Percentiles rank a stretch among this genome's conserved stretches.
phyloP scores from a whole-genome alignment of 1,140 invertebrate genomes.

The Pseudomyrmex flavicornis region DNA sequence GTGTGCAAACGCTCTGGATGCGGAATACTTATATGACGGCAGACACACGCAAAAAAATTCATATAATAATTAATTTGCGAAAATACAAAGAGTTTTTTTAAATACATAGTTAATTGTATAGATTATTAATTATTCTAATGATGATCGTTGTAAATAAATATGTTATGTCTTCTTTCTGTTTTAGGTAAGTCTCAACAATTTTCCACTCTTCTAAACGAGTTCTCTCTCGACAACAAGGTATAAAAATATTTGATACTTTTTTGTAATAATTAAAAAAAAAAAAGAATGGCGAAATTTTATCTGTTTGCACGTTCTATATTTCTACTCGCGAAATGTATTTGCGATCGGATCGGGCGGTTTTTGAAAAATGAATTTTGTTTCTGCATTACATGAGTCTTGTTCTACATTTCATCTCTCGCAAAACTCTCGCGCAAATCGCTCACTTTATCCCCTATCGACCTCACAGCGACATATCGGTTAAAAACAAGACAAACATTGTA shows the following conservation, averaged over 20 bases:
- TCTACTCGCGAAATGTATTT: not conserved
- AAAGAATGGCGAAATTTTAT: too few relatives aligned
- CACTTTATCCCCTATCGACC: too few relatives aligned
- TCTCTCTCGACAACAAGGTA: conserved; percentile 5
- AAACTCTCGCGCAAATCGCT: not conserved
- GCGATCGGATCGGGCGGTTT: not conserved
- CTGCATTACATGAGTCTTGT: too few relatives aligned
- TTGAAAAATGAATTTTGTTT: not conserved
- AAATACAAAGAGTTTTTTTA: not conserved
- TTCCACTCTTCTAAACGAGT: not conserved
- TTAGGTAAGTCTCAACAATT: conserved; percentile 34
- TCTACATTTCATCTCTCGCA: not conserved
- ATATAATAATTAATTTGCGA: conserved; percentile 1
- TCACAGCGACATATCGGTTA: not conserved
- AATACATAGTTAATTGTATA: not conserved
- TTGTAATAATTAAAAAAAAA: too few relatives aligned
- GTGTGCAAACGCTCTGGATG: not conserved
- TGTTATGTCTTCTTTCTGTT: conserved; percentile 22
- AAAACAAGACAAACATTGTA: conserved; percentile 24
- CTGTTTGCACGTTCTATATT: not conserved
- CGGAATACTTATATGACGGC: conserved; percentile 20
- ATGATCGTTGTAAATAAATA: conserved; percentile 4
- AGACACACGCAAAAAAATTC: conserved; percentile 4
- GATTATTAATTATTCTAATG: not conserved
- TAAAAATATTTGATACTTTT: not conserved